Base-by-base conservation (phyloP, 2,797 vertebrate species). In the Spinibarbus caldwelli region DNA sequence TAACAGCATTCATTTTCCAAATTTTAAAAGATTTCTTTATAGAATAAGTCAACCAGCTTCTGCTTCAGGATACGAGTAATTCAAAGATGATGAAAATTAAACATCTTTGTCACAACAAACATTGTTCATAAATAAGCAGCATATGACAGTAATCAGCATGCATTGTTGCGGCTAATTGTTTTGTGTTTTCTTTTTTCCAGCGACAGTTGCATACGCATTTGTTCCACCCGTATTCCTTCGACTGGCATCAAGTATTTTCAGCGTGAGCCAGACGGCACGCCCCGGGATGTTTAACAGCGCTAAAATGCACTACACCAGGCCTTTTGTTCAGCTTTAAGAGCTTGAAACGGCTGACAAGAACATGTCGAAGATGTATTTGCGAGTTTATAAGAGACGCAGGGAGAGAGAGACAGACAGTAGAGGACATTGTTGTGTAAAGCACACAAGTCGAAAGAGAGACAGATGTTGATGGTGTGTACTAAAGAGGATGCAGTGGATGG, bases 331-430 rank as follows among this genome's bases (percentile, higher is more conserved):
- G 64, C 85, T 86, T 75, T 86, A 85, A 88, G 64, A 76, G 86
- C 88, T 82, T 82, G 86, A 92, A 89, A 90, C 59, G 87, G 86
- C 90, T 90, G 90, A 90, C 88, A 80, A 81, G 85, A 82, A 90
- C 89, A 93, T 80, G 59, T 85, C 80, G 88, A 43, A 80, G 81
- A 88, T 88, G 85, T 87, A 72, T 73, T 87, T 78, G 89, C 57
- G 52, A 92, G 86, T 88, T 88, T 62, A 81, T 84, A 72, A 86
- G 76, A 29, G 23, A 52, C 45, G 29, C 38, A 12, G 6, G 71
- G 78, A 81, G 83, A 84, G 17, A 66, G 64, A 67, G 64, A 36
- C 31, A 67, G 64, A 67, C 64, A 89, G 85, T 38, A 76, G 75
- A 82, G 57, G 64, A 77, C 73, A 76, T 64, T 29, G 62, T 6